These are phyloP conservation scores for Petromus typicus DNA, from an alignment of 2,113 vertebrate species.

Conservation along the genomic window DNA sequence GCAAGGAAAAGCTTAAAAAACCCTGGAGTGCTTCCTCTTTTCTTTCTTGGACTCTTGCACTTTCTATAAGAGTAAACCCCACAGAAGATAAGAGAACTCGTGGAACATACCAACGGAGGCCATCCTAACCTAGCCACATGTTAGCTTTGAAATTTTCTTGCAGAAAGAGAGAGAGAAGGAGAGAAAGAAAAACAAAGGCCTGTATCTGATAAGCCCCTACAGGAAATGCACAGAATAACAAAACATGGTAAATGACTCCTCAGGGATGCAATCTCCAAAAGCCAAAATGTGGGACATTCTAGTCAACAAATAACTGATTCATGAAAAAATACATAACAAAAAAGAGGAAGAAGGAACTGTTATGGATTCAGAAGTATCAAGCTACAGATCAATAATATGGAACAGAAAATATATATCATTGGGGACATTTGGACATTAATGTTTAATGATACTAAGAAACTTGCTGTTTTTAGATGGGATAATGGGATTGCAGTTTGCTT, in stretches of 20 bases:
- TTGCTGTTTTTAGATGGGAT: background rate
- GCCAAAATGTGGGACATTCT: background rate
- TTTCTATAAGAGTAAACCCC: background rate
- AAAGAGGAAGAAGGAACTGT: background rate
- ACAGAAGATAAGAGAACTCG: background rate
- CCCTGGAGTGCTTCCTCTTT: background rate
- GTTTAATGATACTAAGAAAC: background rate
- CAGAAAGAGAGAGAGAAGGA: too few relatives aligned
- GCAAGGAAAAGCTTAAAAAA: background rate
- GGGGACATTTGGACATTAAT: background rate
- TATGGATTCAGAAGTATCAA: background rate
- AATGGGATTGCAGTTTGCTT: background rate
- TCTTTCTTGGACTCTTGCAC: background rate
- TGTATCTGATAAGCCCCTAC: background rate
- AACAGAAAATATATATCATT: background rate
- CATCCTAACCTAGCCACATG: background rate
- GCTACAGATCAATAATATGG: background rate
- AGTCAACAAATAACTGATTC: background rate
- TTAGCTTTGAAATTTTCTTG: background rate
- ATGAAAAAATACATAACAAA: background rate
- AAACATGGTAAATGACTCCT: background rate
- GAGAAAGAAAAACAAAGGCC: too few relatives aligned
- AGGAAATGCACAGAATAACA: background rate
- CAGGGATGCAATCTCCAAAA: background rate
- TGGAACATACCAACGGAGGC: background rate